A percentile compares a stretch with the other conserved stretches of the same genome.
Conservation (phyloP, 2,797 vertebrate species). For the Anas bahamensis region DNA sequence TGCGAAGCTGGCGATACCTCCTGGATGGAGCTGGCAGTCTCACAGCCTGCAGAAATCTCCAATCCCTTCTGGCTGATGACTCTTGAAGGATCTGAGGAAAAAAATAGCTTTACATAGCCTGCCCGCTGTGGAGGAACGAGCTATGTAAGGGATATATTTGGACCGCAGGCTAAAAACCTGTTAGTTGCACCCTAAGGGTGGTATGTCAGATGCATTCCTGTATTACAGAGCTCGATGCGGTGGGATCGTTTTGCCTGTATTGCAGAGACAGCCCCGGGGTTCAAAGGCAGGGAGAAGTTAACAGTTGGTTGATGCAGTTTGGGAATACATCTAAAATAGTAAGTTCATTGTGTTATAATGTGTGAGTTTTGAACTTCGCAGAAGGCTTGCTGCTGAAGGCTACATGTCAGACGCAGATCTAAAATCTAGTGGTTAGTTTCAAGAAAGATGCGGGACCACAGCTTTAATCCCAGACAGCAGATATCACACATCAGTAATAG, state of each 20-base stretch:
- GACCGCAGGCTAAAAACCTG: background rate
- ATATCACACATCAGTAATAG: background rate
- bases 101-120: background rate
- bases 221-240: fast-evolving
- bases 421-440: background rate
- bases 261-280: background rate
- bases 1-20: background rate
- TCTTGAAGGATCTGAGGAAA: background rate
- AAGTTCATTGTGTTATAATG: background rate
- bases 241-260: background rate
- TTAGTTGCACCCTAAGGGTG: too few relatives aligned
- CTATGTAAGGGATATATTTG: fast-evolving
- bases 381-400: background rate
- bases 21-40: background rate
- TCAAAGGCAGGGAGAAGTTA: background rate
- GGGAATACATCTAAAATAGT: background rate
- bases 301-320: background rate
- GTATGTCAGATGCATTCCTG: fast-evolving
- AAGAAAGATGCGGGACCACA: background rate
- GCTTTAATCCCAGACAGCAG: background rate
- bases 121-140: background rate
- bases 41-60: background rate
- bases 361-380: background rate
- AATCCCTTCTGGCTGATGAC: background rate
- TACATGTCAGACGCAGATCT: background rate